phyloP scores from a whole-genome alignment of 2,113 vertebrate genomes.

The Sarotherodon lohbergeri region DNA sequence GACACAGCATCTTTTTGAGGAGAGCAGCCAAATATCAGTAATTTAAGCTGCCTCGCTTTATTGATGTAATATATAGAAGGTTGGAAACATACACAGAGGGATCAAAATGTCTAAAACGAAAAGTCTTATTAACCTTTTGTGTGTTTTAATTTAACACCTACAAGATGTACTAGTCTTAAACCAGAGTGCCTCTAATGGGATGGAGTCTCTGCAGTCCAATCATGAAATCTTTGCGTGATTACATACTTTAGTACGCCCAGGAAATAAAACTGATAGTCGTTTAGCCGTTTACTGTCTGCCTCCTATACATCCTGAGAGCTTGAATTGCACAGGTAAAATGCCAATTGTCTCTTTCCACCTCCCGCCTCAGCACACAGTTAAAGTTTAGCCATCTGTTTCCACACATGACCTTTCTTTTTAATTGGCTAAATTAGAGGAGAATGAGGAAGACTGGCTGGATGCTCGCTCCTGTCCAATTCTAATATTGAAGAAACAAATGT shows the following conservation, averaged over 20 bases:
- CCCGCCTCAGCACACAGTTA: constrained; percentile 33
- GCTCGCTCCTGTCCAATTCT: constrained; percentile 49
- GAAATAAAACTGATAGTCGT: background rate
- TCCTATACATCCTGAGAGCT: background rate
- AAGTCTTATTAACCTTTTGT: background rate
- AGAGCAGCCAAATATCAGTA: background rate
- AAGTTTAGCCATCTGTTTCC: constrained; percentile 65
- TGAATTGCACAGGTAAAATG: constrained; percentile 42
- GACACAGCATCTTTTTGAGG: background rate
- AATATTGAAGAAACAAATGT: constrained; percentile 59
- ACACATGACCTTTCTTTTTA: constrained; percentile 72
- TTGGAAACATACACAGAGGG: background rate
- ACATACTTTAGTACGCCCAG: background rate
- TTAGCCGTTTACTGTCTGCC: background rate
- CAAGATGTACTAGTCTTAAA: background rate
- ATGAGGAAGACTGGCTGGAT: constrained; percentile 51
- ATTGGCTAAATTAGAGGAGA: constrained; percentile 64
- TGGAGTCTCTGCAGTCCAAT: background rate
- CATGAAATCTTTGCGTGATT: background rate
- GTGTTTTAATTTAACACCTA: background rate
- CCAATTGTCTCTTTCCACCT: constrained; percentile 54
- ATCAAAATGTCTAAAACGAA: background rate
- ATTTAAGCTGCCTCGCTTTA: background rate
- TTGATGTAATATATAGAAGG: background rate
- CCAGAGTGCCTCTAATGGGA: background rate